A percentile compares a stretch with the other conserved stretches of the same genome.
Evolutionary conservation across 2,888 invertebrate genomes (phyloP).

Genomic region (Ametastegia equiseti): DNA sequence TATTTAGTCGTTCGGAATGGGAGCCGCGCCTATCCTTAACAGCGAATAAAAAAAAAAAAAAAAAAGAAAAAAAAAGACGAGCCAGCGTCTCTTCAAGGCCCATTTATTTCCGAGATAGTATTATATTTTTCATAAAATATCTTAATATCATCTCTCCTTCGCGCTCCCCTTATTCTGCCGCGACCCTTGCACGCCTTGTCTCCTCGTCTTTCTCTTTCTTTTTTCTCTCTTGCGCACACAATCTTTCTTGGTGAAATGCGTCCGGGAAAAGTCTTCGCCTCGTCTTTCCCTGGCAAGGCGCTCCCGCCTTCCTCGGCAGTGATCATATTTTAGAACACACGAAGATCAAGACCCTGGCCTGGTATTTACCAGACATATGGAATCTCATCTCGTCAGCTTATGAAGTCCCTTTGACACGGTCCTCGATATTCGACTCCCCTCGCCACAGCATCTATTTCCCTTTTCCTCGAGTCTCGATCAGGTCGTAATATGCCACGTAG

Average conservation of each 20-base stretch:
- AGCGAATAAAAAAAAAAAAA: too few relatives aligned
- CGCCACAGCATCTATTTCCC: conserved; percentile 8
- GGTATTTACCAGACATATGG: conserved; percentile 42
- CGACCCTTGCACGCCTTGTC: conserved; percentile 51
- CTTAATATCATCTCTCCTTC: conserved; percentile 56
- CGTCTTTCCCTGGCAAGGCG: neutral
- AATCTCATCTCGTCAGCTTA: conserved; percentile 43
- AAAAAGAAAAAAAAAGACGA: too few relatives aligned
- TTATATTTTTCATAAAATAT: conserved; percentile 51
- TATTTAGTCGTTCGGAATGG: conserved; percentile 38
- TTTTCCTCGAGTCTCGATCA: conserved; percentile 8
- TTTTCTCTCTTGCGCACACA: conserved; percentile 28
- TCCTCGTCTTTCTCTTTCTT: conserved; percentile 40
- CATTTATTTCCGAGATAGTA: conserved; percentile 48
- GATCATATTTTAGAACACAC: conserved; percentile 46
- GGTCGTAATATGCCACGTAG: neutral
- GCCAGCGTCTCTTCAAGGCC: conserved; percentile 42
- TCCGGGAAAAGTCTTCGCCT: conserved; percentile 32
- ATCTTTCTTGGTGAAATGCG: conserved; percentile 36
- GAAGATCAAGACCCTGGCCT: conserved; percentile 22
- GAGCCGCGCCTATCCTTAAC: neutral
- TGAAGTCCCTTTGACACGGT: conserved; percentile 38
- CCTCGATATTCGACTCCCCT: conserved; percentile 38
- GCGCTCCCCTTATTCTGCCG: conserved; percentile 50
- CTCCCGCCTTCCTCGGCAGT: neutral